Percentiles rank a stretch among this genome's conserved stretches.
Evolutionary conservation across 2,797 vertebrate genomes (phyloP).

Genomic region (Neopelma chrysocephalum): DNA sequence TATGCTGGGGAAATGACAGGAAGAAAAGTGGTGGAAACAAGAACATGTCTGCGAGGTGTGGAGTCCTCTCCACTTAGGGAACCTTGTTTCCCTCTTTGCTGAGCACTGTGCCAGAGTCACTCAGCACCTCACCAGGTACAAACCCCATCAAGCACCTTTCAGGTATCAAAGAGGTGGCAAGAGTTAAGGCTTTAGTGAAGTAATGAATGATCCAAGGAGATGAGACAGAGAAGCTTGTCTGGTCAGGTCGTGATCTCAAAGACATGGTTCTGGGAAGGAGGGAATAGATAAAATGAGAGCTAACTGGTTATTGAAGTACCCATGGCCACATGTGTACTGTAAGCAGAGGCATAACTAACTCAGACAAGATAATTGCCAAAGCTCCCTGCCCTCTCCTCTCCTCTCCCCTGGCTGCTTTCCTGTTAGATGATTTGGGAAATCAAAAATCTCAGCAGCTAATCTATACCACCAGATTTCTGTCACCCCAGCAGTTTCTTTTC

Average conservation of each 20-base stretch:
- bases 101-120: rapidly evolving
- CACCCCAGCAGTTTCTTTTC: constrained; percentile 13
- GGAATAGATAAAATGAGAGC: neutral
- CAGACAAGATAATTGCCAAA: neutral
- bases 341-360: neutral
- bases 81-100: neutral
- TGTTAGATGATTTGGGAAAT: constrained; percentile 37
- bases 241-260: neutral
- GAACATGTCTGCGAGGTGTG: rapidly evolving
- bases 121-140: neutral
- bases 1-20: neutral
- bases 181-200: neutral
- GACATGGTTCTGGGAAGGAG: neutral
- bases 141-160: neutral
- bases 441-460: constrained; percentile 51
- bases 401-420: neutral
- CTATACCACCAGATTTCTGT: constrained; percentile 50
- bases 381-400: neutral
- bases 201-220: neutral
- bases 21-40: neutral
- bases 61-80: rapidly evolving
- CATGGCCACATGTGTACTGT: neutral
- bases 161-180: neutral
- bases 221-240: neutral
- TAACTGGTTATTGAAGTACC: neutral